Evolutionary conservation across 2,888 invertebrate genomes (phyloP).

Genomic region (Tupiocoris notatus): DNA sequence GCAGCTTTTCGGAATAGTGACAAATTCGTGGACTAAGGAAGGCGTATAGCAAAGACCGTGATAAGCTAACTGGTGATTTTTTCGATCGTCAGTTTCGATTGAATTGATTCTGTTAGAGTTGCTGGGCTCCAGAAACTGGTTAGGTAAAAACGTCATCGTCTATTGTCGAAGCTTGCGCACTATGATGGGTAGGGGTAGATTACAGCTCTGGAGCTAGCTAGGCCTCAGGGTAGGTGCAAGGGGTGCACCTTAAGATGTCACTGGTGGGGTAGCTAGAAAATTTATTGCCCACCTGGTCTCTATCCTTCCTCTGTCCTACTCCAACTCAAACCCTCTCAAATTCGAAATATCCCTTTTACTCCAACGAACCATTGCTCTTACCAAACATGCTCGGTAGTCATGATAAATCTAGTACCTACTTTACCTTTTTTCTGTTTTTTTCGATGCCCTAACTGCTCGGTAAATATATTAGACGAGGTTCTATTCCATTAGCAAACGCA

Average conservation of each 20-base stretch:
- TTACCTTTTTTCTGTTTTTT: neutral
- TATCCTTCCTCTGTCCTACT: conserved; percentile 5
- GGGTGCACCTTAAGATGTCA: conserved; percentile 22
- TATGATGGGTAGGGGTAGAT: conserved; percentile 19
- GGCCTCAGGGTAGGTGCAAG: neutral
- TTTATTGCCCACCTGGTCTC: conserved; percentile 29
- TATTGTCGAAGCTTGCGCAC: neutral
- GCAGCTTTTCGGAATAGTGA: too few relatives aligned
- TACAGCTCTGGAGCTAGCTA: conserved; percentile 12
- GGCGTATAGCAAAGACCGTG: too few relatives aligned
- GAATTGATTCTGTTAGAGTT: too few relatives aligned
- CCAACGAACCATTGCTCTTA: neutral
- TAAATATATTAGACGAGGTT: neutral
- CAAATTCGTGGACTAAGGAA: too few relatives aligned
- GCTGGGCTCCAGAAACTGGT: too few relatives aligned
- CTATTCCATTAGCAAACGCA: neutral
- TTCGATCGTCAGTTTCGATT: too few relatives aligned
- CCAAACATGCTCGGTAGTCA: neutral
- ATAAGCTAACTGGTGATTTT: too few relatives aligned
- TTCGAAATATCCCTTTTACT: neutral
- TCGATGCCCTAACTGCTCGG: conserved; percentile 15
- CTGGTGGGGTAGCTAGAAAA: too few relatives aligned
- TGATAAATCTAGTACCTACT: conserved; percentile 15
- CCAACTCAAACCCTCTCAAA: neutral
- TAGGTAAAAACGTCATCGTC: too few relatives aligned